These are phyloP conservation scores for Stigmatopora nigra DNA, from an alignment of 2,113 vertebrate species.

Conservation along the genomic window DNA sequence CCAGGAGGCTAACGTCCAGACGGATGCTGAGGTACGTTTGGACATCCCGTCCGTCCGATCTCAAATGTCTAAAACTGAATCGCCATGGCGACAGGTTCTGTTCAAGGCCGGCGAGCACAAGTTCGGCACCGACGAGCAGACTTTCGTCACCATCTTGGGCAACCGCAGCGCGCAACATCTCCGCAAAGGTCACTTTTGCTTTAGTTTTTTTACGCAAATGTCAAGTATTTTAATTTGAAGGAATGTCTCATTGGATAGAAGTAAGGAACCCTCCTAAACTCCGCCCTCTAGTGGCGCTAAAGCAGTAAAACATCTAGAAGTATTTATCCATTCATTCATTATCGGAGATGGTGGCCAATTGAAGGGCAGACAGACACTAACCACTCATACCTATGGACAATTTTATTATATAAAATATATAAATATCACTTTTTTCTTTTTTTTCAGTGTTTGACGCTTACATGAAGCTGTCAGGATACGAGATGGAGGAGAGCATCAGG, in stretches of 20 bases:
- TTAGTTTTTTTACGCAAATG: too few species aligned
- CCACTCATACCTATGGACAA: too few species aligned
- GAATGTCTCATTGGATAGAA: too few species aligned
- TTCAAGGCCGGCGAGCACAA: constrained; percentile 91
- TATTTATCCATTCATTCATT: too few species aligned
- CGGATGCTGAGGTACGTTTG: constrained; percentile 82
- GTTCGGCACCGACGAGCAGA: constrained; percentile 88
- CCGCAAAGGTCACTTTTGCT: constrained; percentile 72
- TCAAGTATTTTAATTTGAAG: too few species aligned
- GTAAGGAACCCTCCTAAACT: too few species aligned
- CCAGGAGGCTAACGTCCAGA: constrained; percentile 73
- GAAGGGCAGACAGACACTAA: too few species aligned
- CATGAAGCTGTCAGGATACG: constrained; percentile 86
- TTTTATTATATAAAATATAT: too few species aligned
- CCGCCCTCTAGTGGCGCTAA: too few species aligned
- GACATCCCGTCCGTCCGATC: neutral
- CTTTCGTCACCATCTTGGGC: constrained; percentile 89
- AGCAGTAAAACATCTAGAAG: too few species aligned
- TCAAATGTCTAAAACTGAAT: neutral
- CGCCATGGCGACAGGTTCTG: constrained; percentile 66
- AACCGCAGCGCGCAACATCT: constrained; percentile 84
- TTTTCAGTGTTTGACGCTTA: constrained; percentile 82
- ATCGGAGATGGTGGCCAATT: too few species aligned
- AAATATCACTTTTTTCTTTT: too few species aligned
- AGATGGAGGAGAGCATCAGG: constrained; percentile 91